Conservation (phyloP, 2,113 vertebrate species). For the Antigone vipio region DNA sequence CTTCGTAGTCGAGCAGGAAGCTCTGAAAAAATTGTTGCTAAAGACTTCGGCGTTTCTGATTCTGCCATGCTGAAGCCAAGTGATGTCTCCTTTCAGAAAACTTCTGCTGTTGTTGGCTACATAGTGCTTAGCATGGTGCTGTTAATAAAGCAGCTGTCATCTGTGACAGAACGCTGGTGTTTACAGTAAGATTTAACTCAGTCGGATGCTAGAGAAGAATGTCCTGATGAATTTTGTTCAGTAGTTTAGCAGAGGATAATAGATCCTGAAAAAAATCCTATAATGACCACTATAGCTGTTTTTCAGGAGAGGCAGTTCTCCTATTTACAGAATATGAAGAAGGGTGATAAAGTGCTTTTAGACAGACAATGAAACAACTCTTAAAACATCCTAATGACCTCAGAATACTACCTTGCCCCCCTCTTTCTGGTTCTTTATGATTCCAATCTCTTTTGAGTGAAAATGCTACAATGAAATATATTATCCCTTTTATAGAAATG, state of each 20-base stretch:
- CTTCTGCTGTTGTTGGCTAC: not conserved
- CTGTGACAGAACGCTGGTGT: not conserved
- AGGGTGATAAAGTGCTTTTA: not conserved
- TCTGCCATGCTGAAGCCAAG: not conserved
- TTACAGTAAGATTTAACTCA: not conserved
- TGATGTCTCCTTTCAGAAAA: not conserved
- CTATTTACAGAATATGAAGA: conserved; percentile 5
- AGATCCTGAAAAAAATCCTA: not conserved
- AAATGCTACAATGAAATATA: conserved; percentile 14
- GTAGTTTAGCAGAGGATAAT: not conserved
- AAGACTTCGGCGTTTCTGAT: not conserved
- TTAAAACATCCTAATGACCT: conserved; percentile 14
- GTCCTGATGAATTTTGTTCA: not conserved
- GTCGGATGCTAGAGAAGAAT: not conserved
- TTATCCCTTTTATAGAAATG: conserved; percentile 22
- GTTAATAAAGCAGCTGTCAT: not conserved
- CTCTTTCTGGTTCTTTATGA: not conserved
- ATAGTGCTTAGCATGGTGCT: not conserved
- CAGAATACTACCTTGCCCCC: not conserved
- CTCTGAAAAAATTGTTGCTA: not conserved
- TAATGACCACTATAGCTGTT: not conserved
- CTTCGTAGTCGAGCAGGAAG: not conserved
- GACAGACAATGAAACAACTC: not conserved
- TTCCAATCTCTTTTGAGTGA: conserved; percentile 12
- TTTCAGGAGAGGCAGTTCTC: not conserved